Conservation (phyloP, 2,888 invertebrate genomes). For the Vanessa cardui region DNA sequence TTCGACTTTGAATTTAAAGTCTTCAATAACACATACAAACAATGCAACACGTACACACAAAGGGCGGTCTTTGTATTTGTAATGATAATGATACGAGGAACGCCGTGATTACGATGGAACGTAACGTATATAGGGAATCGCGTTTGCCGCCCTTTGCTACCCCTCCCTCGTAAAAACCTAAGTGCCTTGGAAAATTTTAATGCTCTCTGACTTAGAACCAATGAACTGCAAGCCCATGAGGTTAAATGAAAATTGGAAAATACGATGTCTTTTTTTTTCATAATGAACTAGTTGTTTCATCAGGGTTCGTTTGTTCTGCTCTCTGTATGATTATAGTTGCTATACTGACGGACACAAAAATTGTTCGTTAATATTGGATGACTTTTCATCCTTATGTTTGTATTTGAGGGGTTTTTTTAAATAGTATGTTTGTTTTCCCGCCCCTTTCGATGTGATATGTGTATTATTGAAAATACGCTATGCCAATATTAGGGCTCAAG, state of each 20-base stretch:
- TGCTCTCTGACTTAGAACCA: conserved; percentile 8
- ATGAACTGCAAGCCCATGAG: conserved; percentile 1
- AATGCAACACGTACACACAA: background rate
- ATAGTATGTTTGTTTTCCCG: too few relatives aligned
- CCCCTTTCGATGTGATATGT: too few relatives aligned
- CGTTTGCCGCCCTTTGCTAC: conserved; percentile 10
- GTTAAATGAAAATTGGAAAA: conserved; percentile 10
- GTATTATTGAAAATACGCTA: too few relatives aligned
- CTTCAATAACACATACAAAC: conserved; percentile 15
- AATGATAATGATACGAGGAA: conserved; percentile 25
- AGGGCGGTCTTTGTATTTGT: conserved; percentile 16
- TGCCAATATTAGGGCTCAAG: too few relatives aligned
- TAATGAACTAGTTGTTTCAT: background rate
- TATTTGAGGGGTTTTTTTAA: too few relatives aligned
- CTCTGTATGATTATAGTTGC: too few relatives aligned
- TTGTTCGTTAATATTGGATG: too few relatives aligned
- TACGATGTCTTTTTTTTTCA: background rate
- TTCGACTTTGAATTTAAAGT: background rate
- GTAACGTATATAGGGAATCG: conserved; percentile 7
- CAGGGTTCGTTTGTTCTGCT: too few relatives aligned
- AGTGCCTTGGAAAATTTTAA: conserved; percentile 14
- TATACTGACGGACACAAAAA: too few relatives aligned
- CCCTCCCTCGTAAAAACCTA: conserved; percentile 9
- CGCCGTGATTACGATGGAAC: conserved; percentile 18
- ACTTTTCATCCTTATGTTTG: too few relatives aligned